Evolutionary conservation across 1,140 invertebrate genomes (phyloP), one percentile per base, ranked within the genome.

Genomic region (Paramacrobiotus metropolitanus): DNA sequence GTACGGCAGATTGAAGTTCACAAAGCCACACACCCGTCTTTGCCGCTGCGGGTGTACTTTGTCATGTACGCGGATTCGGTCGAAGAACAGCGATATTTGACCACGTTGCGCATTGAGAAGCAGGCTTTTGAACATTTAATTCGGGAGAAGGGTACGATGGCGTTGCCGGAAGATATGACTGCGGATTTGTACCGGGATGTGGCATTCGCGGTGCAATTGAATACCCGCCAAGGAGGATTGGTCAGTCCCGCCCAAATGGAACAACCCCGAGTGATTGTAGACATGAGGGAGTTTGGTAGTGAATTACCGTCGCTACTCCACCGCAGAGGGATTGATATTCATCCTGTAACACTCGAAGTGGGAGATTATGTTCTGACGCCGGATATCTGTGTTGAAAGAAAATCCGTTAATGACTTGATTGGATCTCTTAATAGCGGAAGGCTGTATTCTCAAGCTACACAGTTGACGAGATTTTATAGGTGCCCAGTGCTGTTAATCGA

Each of bases 311-410:
- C 88, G 2, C 75, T 97, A 31, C 81, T 99, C 59, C 91, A 98
- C 70, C 83, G 85, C 69, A 79, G 87, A 65, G 89, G 89, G 1
- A 84, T 98, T 63, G 85, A 93, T 67, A 85, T 98, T 63, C 82
- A 91, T 69, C 93, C 95, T 1, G 76, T 91, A 0, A 91, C 87
- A 1, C 80, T 96, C 48, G 79, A 84, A 64, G 82, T 97, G 59
- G 92, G 92, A 1, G 94, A 99, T 74, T 99, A 99, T 70, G 92
- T 99, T 67, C 75, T 99, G 1, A 92, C 92, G 0, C 87, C 90
- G 0, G 89, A 96, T 29, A 87, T 96, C 66, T 93, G 87, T 69
- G 82, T 98, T 2, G 95, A 99, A 74, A 77, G 95, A 2, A 99
- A 99, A 76, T 94, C 90, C 62, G 81, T 99, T 29, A 90, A 87